Evolutionary conservation across 2,888 invertebrate species (phyloP), one percentile per base, ranked within the genome.

Genomic region (Calliopum simillimum): DNA sequence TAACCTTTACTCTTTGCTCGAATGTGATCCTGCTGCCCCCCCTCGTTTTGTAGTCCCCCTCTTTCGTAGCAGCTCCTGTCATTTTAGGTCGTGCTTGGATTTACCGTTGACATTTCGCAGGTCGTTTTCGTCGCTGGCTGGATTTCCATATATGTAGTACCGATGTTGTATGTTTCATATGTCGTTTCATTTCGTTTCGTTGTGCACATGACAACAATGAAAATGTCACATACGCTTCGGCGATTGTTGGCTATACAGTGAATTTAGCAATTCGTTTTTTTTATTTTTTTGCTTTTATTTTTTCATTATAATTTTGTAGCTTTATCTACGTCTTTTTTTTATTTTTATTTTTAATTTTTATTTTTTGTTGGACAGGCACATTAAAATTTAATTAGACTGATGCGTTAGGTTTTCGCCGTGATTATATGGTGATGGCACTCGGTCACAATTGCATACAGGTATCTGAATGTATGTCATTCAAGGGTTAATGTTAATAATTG

Each of bases 311-410:
- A 12, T 33, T n/a, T 16, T 62, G 41, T n/a, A 19, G 56, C 62
- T 71, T 72, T 70, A 69, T 65, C 68, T 71, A 72, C 71, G 66
- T 63, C 44, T 65, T 53, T 6, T 55, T 19, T 64, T 64, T 47
- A 4, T 47, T 41, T 8, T 14, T 41, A 19, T 16, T 58, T 68
- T 67, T n/a, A n/a, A n/a, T n/a, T 70, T 74, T 73, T 67, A 71
- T 73, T 73, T 74, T 74, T 72, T 14, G 41, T 56, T 25, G 25
- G 55, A 19, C 55, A 47, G 72, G 61, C 49, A 71, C 70, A 71
- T 74, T 70, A 73, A 74, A 72, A 73, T 76, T 76, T 76, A 76
- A 76, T 76, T 76, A 76, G 75, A 73, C 69, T 76, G 73, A 76
- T 76, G 75, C 74, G 71, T 73, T 74, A 71, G 69, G 65, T 69